Evolutionary conservation across 2,113 vertebrate species (phyloP), one percentile per base, ranked within the genome.

Genomic region (Sturnira hondurensis): DNA sequence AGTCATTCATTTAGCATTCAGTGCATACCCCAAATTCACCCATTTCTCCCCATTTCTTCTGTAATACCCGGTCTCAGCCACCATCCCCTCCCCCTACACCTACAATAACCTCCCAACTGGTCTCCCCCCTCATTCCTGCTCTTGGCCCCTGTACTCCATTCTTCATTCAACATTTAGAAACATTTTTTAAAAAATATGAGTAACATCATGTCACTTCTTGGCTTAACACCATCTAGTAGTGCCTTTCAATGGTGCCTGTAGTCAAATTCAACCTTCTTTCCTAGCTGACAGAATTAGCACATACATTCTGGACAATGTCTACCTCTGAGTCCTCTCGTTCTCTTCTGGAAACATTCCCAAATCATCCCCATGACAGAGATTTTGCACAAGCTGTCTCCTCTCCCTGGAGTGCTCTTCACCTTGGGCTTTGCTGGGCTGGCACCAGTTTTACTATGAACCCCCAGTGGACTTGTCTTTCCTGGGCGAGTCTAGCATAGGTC

Each of bases 261-360:
- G 45, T 33, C 10, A 50, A 76, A n/a, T 63, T 70, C 43, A 71
- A 13, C 17, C 6, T 87, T 43, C 19, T 9, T 77, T 91, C 9
- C 38, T 36, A 28, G 20, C 11, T 78, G 43, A 12, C 14, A 17
- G 86, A 50, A 71, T 19, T 28, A 54, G 17, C 17, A 19, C 26
- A 0, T 12, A 19, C 26, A 0, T 12, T 33, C 45, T 68, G 50
- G 36, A 12, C 2, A 2, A 9, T 56, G 19, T 17, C 67, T 47
- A 9, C 38, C 15, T 54, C 54, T 15, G n/a, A 31, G 31, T 15
- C 12, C 47, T 43, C 45, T 63, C 36, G 45, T 5, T 4, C 73
- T 71, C 19, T 36, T 70, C 74, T 68, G 4, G 43, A 38, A 56
- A 31, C 41, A 11, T 2, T 9, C 20, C 4, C 24, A 38, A 24